Evolutionary conservation across 2,888 invertebrate genomes (phyloP).

Genomic region (Zootermopsis nevadensis): DNA sequence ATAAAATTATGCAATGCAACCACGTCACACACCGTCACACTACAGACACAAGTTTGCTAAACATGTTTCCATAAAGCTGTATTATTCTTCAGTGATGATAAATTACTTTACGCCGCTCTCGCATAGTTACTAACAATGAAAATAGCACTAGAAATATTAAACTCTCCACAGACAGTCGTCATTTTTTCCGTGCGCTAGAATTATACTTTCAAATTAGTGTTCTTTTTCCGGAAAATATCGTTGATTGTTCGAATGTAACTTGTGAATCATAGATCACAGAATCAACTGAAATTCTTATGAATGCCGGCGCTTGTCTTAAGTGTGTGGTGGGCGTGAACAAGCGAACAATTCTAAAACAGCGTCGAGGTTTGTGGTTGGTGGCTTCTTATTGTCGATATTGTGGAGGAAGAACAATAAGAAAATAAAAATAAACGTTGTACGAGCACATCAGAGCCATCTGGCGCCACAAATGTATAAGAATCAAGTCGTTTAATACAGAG

Average conservation of each 20-base stretch:
- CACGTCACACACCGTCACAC: no score
- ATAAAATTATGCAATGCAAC: no score
- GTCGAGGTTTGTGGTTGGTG: neutral
- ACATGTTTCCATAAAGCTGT: no score
- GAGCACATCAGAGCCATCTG: constrained; percentile 30
- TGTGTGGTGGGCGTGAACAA: neutral
- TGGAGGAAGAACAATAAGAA: constrained; percentile 22
- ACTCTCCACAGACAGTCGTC: no score
- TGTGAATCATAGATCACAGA: neutral
- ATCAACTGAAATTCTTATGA: neutral
- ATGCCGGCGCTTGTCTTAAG: neutral
- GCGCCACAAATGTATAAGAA: constrained; percentile 17
- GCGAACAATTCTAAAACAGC: neutral
- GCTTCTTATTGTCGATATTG: constrained; percentile 18
- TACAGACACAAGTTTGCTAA: no score
- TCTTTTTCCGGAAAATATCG: no score
- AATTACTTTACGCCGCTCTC: no score
- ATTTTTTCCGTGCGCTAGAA: no score
- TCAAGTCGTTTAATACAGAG: neutral
- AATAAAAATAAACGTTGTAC: neutral
- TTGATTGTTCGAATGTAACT: neutral
- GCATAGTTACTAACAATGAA: no score
- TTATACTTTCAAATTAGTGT: no score
- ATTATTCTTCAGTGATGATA: no score
- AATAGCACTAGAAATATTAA: no score